phyloP scores from a whole-genome alignment of 35 echinoderm and acorn worm genomes.

The Amphiura filiformis region DNA sequence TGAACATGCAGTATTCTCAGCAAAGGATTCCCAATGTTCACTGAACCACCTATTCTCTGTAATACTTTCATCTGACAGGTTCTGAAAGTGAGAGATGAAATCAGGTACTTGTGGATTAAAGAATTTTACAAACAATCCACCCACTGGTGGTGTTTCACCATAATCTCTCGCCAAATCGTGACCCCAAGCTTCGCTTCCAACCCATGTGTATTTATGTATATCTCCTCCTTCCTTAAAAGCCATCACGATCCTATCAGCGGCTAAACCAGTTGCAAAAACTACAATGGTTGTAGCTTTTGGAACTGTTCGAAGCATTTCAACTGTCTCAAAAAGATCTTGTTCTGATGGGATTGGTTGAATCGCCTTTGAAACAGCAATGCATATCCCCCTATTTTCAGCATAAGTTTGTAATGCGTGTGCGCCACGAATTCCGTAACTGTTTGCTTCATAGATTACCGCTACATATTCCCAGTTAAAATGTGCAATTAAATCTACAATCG shows the following conservation, averaged over 20 bases:
- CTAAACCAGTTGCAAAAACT: neutral
- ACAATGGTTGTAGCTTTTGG: neutral
- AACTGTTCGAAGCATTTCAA: neutral
- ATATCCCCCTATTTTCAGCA: conserved; percentile 9
- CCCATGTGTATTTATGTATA: conserved; percentile 8
- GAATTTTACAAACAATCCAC: conserved; percentile 2
- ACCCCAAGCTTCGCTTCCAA: conserved; percentile 26
- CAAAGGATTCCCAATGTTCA: neutral
- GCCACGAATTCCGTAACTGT: conserved; percentile 8
- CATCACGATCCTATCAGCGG: neutral
- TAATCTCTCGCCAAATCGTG: neutral
- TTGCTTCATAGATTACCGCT: conserved; percentile 2
- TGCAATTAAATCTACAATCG: conserved; percentile 22
- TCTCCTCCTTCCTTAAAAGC: neutral
- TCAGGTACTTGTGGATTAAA: neutral
- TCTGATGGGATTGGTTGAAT: neutral
- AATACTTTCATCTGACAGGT: neutral
- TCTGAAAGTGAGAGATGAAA: neutral
- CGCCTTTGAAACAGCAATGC: conserved; percentile 4
- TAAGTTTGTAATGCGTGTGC: neutral
- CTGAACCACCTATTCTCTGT: neutral
- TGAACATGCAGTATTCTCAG: neutral
- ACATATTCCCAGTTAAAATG: conserved; percentile 53
- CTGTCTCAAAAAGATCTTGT: neutral
- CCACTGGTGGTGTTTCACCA: neutral